These are phyloP conservation scores for Calliphora vicina DNA, from an alignment of 1,140 invertebrate species.

Conservation along the genomic window DNA sequence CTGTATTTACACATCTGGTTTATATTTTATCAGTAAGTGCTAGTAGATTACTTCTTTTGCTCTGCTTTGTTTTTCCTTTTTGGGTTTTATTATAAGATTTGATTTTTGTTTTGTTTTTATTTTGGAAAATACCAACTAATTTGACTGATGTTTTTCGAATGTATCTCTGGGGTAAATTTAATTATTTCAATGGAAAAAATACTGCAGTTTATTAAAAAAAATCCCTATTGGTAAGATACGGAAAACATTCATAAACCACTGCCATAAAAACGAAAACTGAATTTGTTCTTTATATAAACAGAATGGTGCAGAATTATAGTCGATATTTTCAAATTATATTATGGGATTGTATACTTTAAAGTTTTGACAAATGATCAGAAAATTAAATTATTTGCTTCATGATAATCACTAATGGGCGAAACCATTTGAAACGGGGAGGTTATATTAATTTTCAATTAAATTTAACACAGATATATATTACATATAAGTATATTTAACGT, in stretches of 20 bases:
- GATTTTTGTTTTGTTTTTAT: not conserved
- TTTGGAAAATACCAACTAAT: not conserved
- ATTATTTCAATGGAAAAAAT: constrained; percentile 26
- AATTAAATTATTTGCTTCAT: no score
- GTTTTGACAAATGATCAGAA: no score
- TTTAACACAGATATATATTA: no score
- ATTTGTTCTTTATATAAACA: not conserved
- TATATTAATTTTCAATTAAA: no score
- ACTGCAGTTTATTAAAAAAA: constrained; percentile 34
- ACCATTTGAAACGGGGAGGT: no score
- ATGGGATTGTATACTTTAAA: no score
- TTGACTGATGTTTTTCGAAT: not conserved
- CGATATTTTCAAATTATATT: no score
- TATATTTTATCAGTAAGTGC: not conserved
- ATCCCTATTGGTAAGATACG: constrained; percentile 28
- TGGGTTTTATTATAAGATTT: not conserved
- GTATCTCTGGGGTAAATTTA: constrained; percentile 25
- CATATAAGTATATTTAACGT: no score
- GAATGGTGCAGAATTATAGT: not conserved
- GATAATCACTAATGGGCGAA: no score
- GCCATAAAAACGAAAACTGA: not conserved
- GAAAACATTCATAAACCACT: constrained; percentile 10
- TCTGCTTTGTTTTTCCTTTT: not conserved
- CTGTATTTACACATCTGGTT: not conserved
- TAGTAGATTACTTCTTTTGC: not conserved